Percentiles rank a stretch among this genome's conserved stretches.
Conservation (phyloP, 2,888 invertebrate genomes). For the Callinectes sapidus region DNA sequence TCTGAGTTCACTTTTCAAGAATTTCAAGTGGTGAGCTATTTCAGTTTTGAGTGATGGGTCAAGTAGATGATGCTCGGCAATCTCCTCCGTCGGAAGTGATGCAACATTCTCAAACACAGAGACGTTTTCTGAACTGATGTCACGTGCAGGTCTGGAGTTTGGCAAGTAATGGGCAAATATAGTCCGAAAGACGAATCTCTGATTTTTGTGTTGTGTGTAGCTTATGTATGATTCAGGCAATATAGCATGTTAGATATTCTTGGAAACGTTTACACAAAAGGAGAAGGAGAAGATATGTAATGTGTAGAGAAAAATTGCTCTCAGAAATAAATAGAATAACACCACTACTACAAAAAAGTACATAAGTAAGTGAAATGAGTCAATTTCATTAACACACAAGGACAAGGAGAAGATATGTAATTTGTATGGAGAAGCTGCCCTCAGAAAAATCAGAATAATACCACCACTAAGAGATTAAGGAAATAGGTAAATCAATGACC, state of each 20-base stretch:
- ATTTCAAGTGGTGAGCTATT: slow-evolving; percentile 51
- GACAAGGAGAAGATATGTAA: too few relatives aligned
- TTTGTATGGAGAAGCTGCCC: too few relatives aligned
- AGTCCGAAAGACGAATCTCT: slow-evolving; percentile 12
- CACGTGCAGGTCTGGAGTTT: not conserved
- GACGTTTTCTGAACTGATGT: slow-evolving; percentile 26
- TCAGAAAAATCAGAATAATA: too few relatives aligned
- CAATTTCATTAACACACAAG: too few relatives aligned
- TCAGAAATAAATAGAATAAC: too few relatives aligned
- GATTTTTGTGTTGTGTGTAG: not conserved
- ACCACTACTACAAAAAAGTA: too few relatives aligned
- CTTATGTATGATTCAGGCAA: not conserved
- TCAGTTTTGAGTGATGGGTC: slow-evolving; percentile 46
- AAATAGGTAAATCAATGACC: too few relatives aligned
- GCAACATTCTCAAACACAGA: slow-evolving; percentile 49
- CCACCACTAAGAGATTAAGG: too few relatives aligned
- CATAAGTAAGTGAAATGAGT: too few relatives aligned
- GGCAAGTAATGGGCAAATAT: not conserved
- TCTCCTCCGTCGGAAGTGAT: slow-evolving; percentile 28
- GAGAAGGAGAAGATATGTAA: too few relatives aligned
- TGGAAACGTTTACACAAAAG: too few relatives aligned
- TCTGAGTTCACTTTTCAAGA: slow-evolving; percentile 43
- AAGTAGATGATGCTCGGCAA: slow-evolving; percentile 36
- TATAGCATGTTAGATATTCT: not conserved
- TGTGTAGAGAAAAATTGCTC: too few relatives aligned